Percentiles rank a stretch among this genome's conserved stretches.
phyloP scores from a whole-genome alignment of 2,797 vertebrate species.

The Denticeps clupeoides region DNA sequence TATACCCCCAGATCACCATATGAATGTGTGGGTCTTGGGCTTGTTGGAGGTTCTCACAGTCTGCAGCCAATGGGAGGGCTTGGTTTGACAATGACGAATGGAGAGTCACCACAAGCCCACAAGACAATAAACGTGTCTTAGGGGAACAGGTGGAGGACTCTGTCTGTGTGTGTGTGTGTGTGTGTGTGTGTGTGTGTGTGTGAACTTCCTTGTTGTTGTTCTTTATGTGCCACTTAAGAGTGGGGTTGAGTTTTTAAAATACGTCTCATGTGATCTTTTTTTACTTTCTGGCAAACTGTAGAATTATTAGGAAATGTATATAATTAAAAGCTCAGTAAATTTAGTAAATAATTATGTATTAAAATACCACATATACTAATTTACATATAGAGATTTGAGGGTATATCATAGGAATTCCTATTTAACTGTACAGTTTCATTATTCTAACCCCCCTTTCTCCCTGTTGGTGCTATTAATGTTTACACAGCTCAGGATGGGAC shows the following conservation, averaged over 20 bases:
- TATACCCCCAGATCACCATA: conserved; percentile 71
- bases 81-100: conserved; percentile 54
- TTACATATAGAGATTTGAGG: no score
- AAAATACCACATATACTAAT: no score
- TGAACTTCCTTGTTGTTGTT: no score
- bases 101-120: conserved; percentile 62
- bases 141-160: conserved; percentile 64
- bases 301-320: no score
- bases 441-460: neutral
- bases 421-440: conserved; percentile 9
- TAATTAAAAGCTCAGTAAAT: no score
- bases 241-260: no score
- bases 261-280: no score
- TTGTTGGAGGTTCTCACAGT: conserved; percentile 86
- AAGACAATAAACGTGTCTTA: conserved; percentile 60
- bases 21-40: conserved; percentile 76
- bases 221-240: no score
- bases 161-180: conserved; percentile 25
- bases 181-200: neutral
- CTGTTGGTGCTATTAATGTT: neutral
- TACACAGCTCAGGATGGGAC: conserved; percentile 14
- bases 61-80: conserved; percentile 67
- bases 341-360: no score
- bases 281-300: no score
- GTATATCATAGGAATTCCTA: no score